Evolutionary conservation across 2,113 vertebrate genomes (phyloP).

Genomic region (Zosterops lateralis): DNA sequence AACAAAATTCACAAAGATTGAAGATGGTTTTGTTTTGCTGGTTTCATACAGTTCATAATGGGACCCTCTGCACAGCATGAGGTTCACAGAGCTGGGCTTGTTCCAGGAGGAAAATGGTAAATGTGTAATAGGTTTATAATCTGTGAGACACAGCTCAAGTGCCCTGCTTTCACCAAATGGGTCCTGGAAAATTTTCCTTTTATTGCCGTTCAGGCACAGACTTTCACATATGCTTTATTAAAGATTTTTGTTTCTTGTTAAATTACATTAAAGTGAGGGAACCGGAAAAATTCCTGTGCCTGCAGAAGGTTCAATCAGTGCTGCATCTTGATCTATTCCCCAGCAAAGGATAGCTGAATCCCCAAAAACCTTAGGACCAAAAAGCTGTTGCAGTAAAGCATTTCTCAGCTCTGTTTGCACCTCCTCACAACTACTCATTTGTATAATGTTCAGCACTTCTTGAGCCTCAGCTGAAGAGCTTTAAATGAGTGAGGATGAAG

Average conservation of each 20-base stretch:
- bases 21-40: constrained; percentile 41
- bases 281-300: neutral
- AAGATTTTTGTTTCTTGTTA: neutral
- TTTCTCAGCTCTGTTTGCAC: neutral
- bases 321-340: neutral
- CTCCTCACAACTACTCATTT: neutral
- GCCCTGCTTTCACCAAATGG: neutral
- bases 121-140: constrained; percentile 32
- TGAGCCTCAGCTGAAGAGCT: neutral
- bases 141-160: neutral
- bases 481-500: neutral
- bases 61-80: neutral
- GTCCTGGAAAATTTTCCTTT: neutral
- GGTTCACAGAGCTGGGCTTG: neutral
- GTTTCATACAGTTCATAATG: constrained; percentile 47
- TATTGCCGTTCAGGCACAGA: neutral
- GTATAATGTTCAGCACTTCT: neutral
- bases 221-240: neutral
- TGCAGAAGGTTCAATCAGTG: neutral
- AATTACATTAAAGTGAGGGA: neutral
- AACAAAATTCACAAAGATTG: constrained; percentile 23
- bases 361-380: neutral
- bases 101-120: neutral
- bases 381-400: neutral
- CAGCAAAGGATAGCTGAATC: neutral